phyloP scores from a whole-genome alignment of 2,797 vertebrate species.

The Pseudocheirus occidentalis region DNA sequence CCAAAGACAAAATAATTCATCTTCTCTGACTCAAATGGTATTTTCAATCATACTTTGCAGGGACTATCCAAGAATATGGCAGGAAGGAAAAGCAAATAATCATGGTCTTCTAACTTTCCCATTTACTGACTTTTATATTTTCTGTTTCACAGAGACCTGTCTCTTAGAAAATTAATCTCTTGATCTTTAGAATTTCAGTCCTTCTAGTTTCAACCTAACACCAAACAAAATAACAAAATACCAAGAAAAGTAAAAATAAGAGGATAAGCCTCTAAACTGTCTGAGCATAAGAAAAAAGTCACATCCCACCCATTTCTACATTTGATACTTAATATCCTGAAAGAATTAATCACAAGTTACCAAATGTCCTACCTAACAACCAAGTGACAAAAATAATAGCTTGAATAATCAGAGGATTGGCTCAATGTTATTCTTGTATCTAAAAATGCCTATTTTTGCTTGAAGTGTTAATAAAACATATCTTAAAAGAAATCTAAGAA shows the following conservation, averaged over 20 bases:
- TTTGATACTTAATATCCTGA: neutral
- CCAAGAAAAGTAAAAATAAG: neutral
- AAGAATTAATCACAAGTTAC: neutral
- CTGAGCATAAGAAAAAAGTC: neutral
- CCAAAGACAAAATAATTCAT: neutral
- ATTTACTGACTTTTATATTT: neutral
- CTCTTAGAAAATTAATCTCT: neutral
- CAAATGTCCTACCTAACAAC: neutral
- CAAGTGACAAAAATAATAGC: neutral
- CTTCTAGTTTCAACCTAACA: neutral
- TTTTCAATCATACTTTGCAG: neutral
- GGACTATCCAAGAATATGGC: neutral
- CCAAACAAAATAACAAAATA: neutral
- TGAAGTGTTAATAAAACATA: neutral
- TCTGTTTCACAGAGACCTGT: neutral
- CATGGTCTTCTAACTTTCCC: neutral
- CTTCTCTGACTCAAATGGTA: neutral
- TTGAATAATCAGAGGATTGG: neutral
- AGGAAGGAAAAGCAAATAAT: neutral
- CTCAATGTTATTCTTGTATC: neutral
- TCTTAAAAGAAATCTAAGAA: neutral
- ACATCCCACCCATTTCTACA: neutral
- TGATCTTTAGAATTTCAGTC: neutral
- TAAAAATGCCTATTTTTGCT: neutral
- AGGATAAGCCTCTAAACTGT: neutral